Conservation (phyloP, 1,140 invertebrate genomes). For the Sitophilus oryzae region DNA sequence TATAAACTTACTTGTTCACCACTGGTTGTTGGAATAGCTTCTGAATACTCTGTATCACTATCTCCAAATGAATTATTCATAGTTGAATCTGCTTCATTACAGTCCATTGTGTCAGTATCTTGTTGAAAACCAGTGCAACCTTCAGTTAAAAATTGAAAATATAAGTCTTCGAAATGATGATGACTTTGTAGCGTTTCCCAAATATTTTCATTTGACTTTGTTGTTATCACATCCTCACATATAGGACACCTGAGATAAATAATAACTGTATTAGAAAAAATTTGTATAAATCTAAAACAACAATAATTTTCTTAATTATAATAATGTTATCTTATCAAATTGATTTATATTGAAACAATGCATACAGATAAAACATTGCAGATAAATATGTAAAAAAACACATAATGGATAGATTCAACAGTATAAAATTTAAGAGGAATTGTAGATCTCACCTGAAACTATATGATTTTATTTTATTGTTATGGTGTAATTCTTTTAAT, state of each 20-base stretch:
- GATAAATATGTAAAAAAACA: background rate
- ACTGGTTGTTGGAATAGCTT: too few relatives aligned
- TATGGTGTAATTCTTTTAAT: slow-evolving; percentile 22
- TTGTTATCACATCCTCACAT: slow-evolving; percentile 23
- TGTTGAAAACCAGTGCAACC: too few relatives aligned
- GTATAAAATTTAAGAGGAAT: background rate
- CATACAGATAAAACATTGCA: background rate
- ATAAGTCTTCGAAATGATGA: slow-evolving; percentile 30
- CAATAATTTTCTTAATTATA: background rate
- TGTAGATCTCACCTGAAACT: slow-evolving; percentile 12
- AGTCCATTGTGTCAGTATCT: too few relatives aligned
- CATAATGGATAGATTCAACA: too few relatives aligned
- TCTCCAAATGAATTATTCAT: too few relatives aligned
- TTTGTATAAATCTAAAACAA: background rate
- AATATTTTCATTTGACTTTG: slow-evolving; percentile 18
- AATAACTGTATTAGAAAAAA: background rate
- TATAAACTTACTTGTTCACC: too few relatives aligned
- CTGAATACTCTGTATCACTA: too few relatives aligned
- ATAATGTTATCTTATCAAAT: too few relatives aligned
- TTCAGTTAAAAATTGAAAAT: slow-evolving; percentile 18
- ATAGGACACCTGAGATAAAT: slow-evolving; percentile 18
- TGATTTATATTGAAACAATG: too few relatives aligned
- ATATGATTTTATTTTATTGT: slow-evolving; percentile 6
- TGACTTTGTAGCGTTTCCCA: slow-evolving; percentile 29
- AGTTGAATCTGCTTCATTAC: slow-evolving; percentile 7